These are phyloP conservation scores for Leptonema lineaticorne DNA, from an alignment of 1,140 invertebrate species.

Conservation along the genomic window DNA sequence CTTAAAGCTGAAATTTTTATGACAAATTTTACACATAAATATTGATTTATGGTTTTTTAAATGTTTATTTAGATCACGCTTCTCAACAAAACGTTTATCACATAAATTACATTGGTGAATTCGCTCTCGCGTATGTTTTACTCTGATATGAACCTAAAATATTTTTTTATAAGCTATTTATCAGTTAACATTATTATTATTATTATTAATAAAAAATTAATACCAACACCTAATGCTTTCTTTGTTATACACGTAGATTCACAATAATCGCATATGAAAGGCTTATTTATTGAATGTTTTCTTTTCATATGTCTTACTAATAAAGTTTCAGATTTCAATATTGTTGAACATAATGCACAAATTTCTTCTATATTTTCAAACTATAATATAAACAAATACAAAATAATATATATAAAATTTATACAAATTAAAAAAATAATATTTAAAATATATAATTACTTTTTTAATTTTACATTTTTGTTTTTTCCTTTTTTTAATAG, in stretches of 20 bases:
- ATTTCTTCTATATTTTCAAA: too few relatives aligned
- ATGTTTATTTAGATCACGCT: conserved; percentile 26
- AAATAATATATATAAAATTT: too few relatives aligned
- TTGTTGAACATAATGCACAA: background rate
- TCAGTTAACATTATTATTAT: background rate
- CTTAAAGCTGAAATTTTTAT: conserved; percentile 30
- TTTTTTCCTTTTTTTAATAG: too few relatives aligned
- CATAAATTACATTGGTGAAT: conserved; percentile 15
- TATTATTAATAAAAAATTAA: background rate
- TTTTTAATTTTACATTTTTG: too few relatives aligned
- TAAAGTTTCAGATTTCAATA: background rate
- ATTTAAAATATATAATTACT: too few relatives aligned
- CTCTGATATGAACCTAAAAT: conserved; percentile 30
- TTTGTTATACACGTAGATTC: background rate
- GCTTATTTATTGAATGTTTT: conserved; percentile 12
- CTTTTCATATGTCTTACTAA: conserved; percentile 7
- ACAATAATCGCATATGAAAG: conserved; percentile 14
- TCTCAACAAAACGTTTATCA: conserved; percentile 25
- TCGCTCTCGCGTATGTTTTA: conserved; percentile 27
- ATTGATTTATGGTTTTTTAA: conserved; percentile 1
- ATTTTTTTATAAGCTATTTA: background rate
- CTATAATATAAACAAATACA: too few relatives aligned
- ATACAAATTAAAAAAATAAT: too few relatives aligned
- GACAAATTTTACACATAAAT: conserved; percentile 25
- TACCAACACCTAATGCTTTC: background rate